Evolutionary conservation across 2,888 invertebrate genomes (phyloP).

Genomic region (Scaeva pyrastri): DNA sequence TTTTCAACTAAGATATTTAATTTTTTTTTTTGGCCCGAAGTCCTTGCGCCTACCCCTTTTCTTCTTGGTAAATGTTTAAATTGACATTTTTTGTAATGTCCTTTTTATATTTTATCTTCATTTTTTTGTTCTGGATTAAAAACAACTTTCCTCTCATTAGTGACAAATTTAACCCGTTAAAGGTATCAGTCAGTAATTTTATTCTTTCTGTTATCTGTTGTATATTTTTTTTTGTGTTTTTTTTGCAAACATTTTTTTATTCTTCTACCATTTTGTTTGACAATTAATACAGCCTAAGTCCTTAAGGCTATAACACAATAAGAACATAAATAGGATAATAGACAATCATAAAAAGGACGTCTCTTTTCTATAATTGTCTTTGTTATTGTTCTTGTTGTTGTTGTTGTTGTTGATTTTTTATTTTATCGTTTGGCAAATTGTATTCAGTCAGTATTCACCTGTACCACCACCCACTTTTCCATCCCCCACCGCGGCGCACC

Average conservation of each 20-base stretch:
- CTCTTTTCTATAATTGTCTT: conserved; percentile 25
- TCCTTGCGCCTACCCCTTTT: not conserved
- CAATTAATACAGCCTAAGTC: conserved; percentile 67
- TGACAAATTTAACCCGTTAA: conserved; percentile 69
- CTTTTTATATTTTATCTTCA: not conserved
- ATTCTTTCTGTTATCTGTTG: not conserved
- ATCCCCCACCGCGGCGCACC: no score
- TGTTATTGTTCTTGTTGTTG: conserved; percentile 16
- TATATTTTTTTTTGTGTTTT: no score
- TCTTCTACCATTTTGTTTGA: conserved; percentile 50
- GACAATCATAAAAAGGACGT: conserved; percentile 38
- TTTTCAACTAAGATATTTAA: not conserved
- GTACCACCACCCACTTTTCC: no score
- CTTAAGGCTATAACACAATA: conserved; percentile 34
- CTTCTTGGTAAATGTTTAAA: conserved; percentile 3
- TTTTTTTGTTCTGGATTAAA: conserved; percentile 22
- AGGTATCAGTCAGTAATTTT: conserved; percentile 51
- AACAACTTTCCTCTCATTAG: conserved; percentile 63
- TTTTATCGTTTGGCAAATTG: conserved; percentile 17
- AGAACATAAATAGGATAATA: conserved; percentile 23
- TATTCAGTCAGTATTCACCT: conserved; percentile 10
- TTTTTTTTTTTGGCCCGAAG: not conserved
- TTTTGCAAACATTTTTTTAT: conserved; percentile 8
- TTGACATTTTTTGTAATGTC: conserved; percentile 7
- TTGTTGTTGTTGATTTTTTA: conserved; percentile 7